Conservation (phyloP, 2,797 vertebrate genomes). For the Astyanax mexicanus region DNA sequence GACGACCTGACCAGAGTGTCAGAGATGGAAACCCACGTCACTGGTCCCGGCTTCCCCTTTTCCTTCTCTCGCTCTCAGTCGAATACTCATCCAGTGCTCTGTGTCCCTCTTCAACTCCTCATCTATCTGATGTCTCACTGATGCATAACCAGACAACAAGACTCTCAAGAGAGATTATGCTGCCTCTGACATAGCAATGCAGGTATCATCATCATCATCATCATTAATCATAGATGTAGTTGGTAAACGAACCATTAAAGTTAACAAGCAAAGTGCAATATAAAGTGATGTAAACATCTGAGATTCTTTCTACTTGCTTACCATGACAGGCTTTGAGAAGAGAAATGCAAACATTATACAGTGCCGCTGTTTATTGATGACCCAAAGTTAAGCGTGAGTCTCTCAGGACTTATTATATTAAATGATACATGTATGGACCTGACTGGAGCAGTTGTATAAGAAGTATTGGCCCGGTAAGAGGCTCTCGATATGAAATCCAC, state of each 20-base stretch:
- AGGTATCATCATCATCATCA: neutral
- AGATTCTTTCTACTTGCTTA: neutral
- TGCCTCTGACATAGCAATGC: neutral
- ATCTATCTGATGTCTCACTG: neutral
- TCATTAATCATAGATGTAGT: neutral
- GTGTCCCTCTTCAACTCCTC: neutral
- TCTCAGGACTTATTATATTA: neutral
- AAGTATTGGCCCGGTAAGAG: slow-evolving; percentile 21
- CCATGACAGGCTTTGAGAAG: neutral
- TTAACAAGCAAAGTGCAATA: neutral
- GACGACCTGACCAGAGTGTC: slow-evolving; percentile 2
- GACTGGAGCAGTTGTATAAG: slow-evolving; percentile 18
- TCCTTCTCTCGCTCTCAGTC: neutral
- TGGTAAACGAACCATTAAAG: neutral
- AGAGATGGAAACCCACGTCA: slow-evolving; percentile 29
- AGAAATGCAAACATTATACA: neutral
- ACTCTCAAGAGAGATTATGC: neutral
- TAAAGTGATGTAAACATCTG: neutral
- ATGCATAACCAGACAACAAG: neutral
- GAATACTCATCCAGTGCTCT: neutral
- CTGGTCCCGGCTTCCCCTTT: neutral
- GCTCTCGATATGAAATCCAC: slow-evolving; percentile 39
- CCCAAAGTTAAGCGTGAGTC: neutral
- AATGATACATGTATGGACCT: neutral
- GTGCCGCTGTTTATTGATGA: neutral